Conservation (phyloP, 2,113 vertebrate genomes). For the Poeciliopsis prolifica region DNA sequence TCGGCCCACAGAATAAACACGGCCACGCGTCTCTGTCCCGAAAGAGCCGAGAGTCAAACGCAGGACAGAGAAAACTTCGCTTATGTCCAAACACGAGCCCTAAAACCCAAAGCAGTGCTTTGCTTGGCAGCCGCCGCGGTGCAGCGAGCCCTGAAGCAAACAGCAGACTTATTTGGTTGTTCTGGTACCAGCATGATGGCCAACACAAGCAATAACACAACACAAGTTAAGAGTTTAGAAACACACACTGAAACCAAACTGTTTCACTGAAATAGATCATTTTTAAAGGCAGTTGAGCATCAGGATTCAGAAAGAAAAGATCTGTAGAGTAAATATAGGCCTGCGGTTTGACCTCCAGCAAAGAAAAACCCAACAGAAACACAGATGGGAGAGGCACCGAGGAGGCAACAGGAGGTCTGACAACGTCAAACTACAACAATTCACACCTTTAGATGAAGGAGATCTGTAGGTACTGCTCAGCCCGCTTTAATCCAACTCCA, state of each 20-base stretch:
- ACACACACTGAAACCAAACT: constrained; percentile 14
- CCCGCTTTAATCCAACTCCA: too few species aligned
- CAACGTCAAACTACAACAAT: too few species aligned
- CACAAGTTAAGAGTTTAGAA: constrained; percentile 7
- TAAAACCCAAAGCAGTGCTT: constrained; percentile 39
- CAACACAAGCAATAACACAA: constrained; percentile 54
- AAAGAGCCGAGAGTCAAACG: constrained; percentile 18
- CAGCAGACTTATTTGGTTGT: constrained; percentile 51
- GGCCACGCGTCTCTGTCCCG: constrained; percentile 1
- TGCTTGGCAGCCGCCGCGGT: constrained; percentile 41
- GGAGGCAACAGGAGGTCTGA: background rate
- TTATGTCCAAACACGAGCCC: constrained; percentile 4
- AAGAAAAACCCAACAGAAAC: constrained; percentile 24
- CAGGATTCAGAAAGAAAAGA: constrained; percentile 34
- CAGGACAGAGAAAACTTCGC: constrained; percentile 2
- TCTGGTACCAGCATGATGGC: constrained; percentile 26
- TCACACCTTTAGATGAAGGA: too few species aligned
- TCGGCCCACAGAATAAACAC: constrained; percentile 20
- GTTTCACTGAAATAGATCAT: constrained; percentile 29
- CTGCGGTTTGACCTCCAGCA: constrained; percentile 52
- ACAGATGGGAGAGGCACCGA: background rate
- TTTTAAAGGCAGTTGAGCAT: constrained; percentile 32
- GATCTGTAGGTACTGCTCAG: too few species aligned
- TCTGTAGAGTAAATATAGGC: constrained; percentile 52
- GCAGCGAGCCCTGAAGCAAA: constrained; percentile 30